These are phyloP conservation scores for Nylanderia fulva DNA, from an alignment of 1,140 invertebrate genomes.

Conservation along the genomic window DNA sequence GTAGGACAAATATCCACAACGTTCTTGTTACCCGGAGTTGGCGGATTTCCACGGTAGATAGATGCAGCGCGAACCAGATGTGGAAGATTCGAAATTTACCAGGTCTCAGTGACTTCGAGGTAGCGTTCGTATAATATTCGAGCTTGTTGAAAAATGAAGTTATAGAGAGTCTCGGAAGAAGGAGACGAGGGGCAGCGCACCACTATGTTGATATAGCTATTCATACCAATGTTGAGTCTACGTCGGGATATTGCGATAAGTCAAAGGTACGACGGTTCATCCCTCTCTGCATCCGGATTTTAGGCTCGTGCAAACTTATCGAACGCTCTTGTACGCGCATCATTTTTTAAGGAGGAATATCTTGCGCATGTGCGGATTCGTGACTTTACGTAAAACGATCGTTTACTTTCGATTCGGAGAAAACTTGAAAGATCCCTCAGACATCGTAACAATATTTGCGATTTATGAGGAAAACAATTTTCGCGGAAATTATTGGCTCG, in stretches of 20 bases:
- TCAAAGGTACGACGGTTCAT: background rate
- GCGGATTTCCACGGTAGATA: background rate
- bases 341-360: background rate
- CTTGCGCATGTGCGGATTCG: background rate
- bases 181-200: too few relatives aligned
- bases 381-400: background rate
- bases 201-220: background rate
- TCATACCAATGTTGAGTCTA: background rate
- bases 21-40: slow-evolving; percentile 29
- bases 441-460: background rate
- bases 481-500: slow-evolving; percentile 3
- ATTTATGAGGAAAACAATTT: background rate
- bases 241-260: slow-evolving; percentile 12
- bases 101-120: background rate
- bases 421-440: background rate
- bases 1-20: slow-evolving; percentile 8
- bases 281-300: background rate
- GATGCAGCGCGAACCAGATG: background rate
- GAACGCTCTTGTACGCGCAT: too few relatives aligned
- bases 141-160: slow-evolving; percentile 23
- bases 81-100: background rate
- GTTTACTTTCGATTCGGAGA: background rate
- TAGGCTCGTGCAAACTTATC: background rate
- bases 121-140: background rate
- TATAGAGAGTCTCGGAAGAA: background rate